Evolutionary conservation across 2,888 invertebrate species (phyloP).

Genomic region (Amblyjoppa fuscipennis): DNA sequence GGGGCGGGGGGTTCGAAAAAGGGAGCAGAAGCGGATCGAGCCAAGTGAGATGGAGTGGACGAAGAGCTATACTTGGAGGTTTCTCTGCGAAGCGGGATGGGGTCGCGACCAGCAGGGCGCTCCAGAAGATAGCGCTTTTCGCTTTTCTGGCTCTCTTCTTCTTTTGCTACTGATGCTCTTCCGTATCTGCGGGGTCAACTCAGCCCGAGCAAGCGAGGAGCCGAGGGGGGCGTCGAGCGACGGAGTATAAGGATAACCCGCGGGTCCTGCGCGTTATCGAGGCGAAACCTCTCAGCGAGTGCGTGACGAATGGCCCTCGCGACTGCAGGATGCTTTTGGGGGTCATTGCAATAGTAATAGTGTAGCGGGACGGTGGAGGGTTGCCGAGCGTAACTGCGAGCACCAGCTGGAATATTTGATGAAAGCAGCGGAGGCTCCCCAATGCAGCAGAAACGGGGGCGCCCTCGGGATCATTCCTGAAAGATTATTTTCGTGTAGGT

Average conservation of each 20-base stretch:
- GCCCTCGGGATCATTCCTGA: conserved; percentile 30
- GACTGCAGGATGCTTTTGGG: conserved; percentile 78
- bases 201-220: not conserved
- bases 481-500: conserved; percentile 51
- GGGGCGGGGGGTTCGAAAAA: conserved; percentile 64
- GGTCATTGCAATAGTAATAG: conserved; percentile 59
- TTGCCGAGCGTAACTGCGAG: conserved; percentile 55
- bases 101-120: conserved; percentile 53
- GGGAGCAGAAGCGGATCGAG: conserved; percentile 74
- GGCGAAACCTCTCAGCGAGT: conserved; percentile 83
- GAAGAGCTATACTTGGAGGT: conserved; percentile 57
- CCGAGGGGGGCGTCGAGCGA: conserved; percentile 2
- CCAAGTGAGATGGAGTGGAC: conserved; percentile 79
- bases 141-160: conserved; percentile 71
- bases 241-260: conserved; percentile 60
- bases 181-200: conserved; percentile 34
- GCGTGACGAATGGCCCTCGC: conserved; percentile 84
- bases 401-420: conserved; percentile 79
- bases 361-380: conserved; percentile 50
- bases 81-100: conserved; percentile 23
- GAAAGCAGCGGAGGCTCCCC: conserved; percentile 69
- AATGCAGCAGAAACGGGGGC: conserved; percentile 22
- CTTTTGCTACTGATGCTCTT: conserved; percentile 12
- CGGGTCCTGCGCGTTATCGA: conserved; percentile 80
- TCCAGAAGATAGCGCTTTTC: conserved; percentile 59